Evolutionary conservation across 2,888 invertebrate species (phyloP).

Genomic region (Artemia sinica): DNA sequence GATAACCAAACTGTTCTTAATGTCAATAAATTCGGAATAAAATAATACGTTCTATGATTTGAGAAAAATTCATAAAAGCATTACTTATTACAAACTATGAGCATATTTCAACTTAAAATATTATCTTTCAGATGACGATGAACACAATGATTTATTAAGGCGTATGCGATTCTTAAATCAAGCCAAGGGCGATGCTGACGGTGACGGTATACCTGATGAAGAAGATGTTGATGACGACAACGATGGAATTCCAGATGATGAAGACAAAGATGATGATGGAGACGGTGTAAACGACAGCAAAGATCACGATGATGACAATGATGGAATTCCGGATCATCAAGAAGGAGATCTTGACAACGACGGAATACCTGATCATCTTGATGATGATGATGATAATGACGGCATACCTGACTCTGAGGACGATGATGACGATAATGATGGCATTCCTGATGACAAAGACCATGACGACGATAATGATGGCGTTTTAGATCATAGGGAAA

Average conservation of each 20-base stretch:
- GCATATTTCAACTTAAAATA: too few species aligned
- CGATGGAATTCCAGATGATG: background rate
- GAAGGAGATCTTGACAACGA: background rate
- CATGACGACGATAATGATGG: constrained; percentile 12
- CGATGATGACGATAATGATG: constrained; percentile 20
- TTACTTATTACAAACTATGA: too few species aligned
- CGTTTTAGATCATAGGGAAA: background rate
- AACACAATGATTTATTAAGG: background rate
- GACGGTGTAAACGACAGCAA: constrained; percentile 4
- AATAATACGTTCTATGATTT: too few species aligned
- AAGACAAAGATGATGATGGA: constrained; percentile 17
- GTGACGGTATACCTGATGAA: background rate
- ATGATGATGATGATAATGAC: constrained; percentile 19
- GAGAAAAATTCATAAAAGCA: too few species aligned
- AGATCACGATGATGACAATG: constrained; percentile 8
- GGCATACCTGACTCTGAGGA: constrained; percentile 19
- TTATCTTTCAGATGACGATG: background rate
- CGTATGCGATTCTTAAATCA: background rate
- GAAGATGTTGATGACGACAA: background rate
- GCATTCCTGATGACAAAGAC: background rate
- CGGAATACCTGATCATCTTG: constrained; percentile 18
- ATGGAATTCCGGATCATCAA: background rate
- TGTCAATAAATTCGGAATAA: too few species aligned
- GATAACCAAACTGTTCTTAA: too few species aligned
- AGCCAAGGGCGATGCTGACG: background rate